Evolutionary conservation across 1,140 invertebrate species (phyloP), one percentile per base, ranked within the genome.

Genomic region (Battus philenor): DNA sequence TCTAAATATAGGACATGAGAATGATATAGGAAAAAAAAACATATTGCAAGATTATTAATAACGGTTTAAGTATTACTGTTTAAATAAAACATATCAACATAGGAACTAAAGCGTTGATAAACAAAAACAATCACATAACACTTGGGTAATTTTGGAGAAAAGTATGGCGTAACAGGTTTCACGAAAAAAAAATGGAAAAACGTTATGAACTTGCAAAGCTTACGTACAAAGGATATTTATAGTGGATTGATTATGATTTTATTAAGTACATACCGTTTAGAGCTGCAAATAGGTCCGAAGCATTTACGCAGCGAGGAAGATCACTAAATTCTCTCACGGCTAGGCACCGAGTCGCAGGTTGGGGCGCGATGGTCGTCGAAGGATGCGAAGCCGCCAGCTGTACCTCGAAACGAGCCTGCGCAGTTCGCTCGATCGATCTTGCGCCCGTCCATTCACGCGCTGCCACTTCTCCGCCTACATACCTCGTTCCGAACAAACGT

Each of bases 401-500:
- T 69, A 54, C 51, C 41, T 39, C 46, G 31, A 9, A 2, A 44
- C 70, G 65, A 57, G 67, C 72, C 54, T 84, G 80, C 80, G 80
- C 80, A 84, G 58, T 71, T 59, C 51, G 80, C 68, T 71, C 43
- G 74, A 84, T 84, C 77, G 80, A 84, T 84, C 80, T 60, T 43
- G 47, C 26, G 44, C 49, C 53, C 59, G 53, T 69, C 68, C 73
- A 78, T 79, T 79, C 79, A 83, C 65, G 63, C 49, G 65, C 56
- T 62, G 52, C 66, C 68, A 67, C 62, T 72, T 66, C 59, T 20
- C 67, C 79, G 69, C 75, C 80, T 73, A 83, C 77, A 79, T 74
- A 72, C 70, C 60, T 62, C 63, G 48, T 54, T 72, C 53, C 62
- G 46, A 58, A 33, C 55, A 56, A 50, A 60, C 68, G 69, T 78